Base-by-base conservation (phyloP, 2,113 vertebrate genomes). In the Clupea harengus region DNA sequence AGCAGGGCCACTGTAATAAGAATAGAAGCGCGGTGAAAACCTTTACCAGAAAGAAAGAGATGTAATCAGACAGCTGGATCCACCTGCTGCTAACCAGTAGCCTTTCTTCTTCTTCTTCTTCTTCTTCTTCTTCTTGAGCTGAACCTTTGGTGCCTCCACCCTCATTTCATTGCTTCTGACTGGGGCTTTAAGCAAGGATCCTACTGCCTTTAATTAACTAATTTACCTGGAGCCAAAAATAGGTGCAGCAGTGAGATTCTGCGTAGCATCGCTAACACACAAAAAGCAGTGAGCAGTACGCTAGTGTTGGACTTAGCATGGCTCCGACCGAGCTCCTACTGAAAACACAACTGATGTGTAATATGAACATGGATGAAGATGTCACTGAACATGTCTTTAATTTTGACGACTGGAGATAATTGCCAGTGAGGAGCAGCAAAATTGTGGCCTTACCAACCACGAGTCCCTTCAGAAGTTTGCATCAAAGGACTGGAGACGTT, bases 401-500 rank as follows among this genome's bases (percentile, higher is more conserved):
- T 90, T 90, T 89, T 86, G 85, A 88, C 72, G 86, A 46, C 82
- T 86, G 88, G 46, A 67, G 83, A 88, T 90, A 90, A 90, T 90
- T 88, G 82, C 83, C 82, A 83, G 84, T 86, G 82, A 86, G 86
- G 86, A 67, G 82, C 72, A 78, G 72, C 11, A 13, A 78, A 78
- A 78, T 78, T 78, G 72, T 78, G 39, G 72, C 72, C 28, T 78
- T 86, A 86, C 84, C 88, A 82, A 87, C 87, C 89, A 83, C 84
- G 57, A 81, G 83, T 75, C 82, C 82, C 83, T 85, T 90, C 85
- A 90, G 89, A 89, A 87, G 88, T 90, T 87, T 44, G 47, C 88
- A 90, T 89, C 89, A 90, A 90, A 90, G 88, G 82, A 85, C 86
- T 85, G 75, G 86, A 90, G 83, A 90, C 81, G 72, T 85, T 86